Conservation (phyloP, 2,888 invertebrate species). For the Arrhopalites spinosus region DNA sequence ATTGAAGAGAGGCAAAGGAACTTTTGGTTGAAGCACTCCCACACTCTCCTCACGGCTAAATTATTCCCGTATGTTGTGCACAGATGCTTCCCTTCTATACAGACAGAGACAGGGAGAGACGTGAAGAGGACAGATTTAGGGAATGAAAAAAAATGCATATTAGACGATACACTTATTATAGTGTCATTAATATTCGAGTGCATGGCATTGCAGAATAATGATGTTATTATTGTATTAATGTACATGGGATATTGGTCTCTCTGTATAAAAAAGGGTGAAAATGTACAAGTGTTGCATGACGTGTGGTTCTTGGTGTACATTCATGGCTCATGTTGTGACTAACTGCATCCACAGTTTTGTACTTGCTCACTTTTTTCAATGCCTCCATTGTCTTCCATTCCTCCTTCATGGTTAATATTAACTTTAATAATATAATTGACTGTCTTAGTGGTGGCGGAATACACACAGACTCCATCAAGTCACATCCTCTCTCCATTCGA, state of each 20-base stretch:
- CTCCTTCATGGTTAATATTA: slow-evolving; percentile 29
- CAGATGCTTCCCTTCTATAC: neutral
- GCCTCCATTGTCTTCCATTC: slow-evolving; percentile 26
- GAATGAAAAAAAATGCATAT: neutral
- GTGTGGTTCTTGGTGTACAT: neutral
- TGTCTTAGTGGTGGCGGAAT: neutral
- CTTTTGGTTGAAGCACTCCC: neutral
- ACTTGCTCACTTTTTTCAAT: slow-evolving; percentile 4
- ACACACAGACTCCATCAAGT: neutral
- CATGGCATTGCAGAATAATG: no score
- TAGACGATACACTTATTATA: no score
- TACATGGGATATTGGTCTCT: neutral
- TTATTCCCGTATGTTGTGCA: slow-evolving; percentile 9
- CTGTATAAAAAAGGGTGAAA: neutral
- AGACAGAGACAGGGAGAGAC: neutral
- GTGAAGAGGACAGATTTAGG: neutral
- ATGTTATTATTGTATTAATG: neutral
- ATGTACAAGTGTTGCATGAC: neutral
- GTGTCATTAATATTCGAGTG: no score
- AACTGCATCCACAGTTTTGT: neutral
- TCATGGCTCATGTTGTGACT: neutral
- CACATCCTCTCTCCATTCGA: no score
- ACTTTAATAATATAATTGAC: slow-evolving; percentile 14
- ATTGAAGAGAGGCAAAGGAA: neutral
- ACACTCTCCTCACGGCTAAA: slow-evolving; percentile 9